A percentile compares a stretch with the other conserved stretches of the same genome.
Evolutionary conservation across 2,113 vertebrate species (phyloP).

Genomic region (Motacilla alba): DNA sequence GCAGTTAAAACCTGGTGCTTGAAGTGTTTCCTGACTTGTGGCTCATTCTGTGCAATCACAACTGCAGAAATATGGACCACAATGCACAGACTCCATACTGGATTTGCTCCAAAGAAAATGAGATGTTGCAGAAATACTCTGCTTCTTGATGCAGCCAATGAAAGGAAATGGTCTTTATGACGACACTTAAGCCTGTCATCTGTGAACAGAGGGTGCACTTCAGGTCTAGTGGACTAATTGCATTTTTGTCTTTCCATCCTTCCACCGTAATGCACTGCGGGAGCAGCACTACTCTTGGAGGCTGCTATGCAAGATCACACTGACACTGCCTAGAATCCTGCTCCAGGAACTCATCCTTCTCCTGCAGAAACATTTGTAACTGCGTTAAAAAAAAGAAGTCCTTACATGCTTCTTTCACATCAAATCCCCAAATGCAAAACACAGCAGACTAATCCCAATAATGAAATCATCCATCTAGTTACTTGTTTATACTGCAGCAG

Average conservation of each 20-base stretch:
- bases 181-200: too few relatives aligned
- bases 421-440: background rate
- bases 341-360: background rate
- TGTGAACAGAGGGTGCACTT: background rate
- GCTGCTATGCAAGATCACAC: background rate
- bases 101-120: background rate
- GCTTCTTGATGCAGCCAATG: background rate
- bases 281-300: background rate
- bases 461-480: background rate
- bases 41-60: background rate
- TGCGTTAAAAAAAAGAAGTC: background rate
- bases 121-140: background rate
- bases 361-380: background rate
- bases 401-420: background rate
- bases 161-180: background rate
- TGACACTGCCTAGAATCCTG: background rate
- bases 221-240: background rate
- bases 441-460: background rate
- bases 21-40: background rate
- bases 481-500: background rate
- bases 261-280: background rate
- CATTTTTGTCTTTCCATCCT: background rate
- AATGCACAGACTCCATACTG: fast-evolving
- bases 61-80: background rate
- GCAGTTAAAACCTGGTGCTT: background rate